Percentiles rank a stretch among this genome's conserved stretches.
These are phyloP conservation scores for Cephalopterus ornatus DNA, from an alignment of 2,113 vertebrate genomes.

Conservation along the genomic window DNA sequence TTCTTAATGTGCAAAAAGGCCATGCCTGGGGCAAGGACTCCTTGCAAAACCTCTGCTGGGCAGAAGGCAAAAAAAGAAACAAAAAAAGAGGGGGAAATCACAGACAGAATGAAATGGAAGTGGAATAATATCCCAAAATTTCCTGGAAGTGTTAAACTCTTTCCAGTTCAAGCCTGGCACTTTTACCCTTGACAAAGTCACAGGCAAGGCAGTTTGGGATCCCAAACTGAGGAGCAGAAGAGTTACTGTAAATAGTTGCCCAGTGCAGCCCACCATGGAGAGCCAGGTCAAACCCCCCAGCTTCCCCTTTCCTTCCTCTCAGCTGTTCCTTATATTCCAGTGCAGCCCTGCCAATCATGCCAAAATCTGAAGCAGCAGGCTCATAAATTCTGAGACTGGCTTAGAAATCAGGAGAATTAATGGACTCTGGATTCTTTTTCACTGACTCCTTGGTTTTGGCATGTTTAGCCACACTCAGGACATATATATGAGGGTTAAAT, in stretches of 20 bases:
- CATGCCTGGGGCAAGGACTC: not conserved
- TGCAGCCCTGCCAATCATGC: not conserved
- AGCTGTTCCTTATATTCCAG: conserved; percentile 21
- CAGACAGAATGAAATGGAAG: not conserved
- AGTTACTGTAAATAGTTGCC: not conserved
- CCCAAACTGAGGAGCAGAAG: not conserved
- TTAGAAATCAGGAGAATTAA: not conserved
- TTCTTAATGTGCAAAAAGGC: not conserved
- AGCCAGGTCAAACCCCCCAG: not conserved
- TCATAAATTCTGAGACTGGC: not conserved
- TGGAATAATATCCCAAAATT: not conserved
- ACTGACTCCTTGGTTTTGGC: not conserved
- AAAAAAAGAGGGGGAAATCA: not conserved
- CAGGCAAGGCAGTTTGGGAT: not conserved
- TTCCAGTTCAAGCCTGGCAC: not conserved
- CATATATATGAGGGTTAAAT: not conserved
- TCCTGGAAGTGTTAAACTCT: not conserved
- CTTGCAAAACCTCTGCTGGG: not conserved
- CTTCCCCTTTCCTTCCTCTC: not conserved
- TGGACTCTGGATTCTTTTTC: not conserved
- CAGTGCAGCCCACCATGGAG: not conserved
- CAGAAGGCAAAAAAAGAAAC: not conserved
- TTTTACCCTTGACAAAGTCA: not conserved
- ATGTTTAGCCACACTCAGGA: not conserved
- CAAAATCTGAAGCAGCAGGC: not conserved